phyloP scores from a whole-genome alignment of 2,888 invertebrate genomes.

The Acanthoscelides obtectus region DNA sequence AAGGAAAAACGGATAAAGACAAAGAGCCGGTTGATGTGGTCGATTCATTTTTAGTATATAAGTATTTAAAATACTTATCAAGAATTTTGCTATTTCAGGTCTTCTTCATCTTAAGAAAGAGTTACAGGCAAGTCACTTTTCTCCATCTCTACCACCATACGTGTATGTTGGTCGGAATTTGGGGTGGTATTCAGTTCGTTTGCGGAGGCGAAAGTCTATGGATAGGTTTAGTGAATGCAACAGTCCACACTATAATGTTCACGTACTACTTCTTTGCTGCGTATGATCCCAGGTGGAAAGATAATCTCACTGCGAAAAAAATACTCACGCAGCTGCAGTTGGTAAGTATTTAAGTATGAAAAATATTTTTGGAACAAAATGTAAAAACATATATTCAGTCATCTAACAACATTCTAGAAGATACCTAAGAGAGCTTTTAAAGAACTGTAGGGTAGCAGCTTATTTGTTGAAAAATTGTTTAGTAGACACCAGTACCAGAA shows the following conservation, averaged over 20 bases:
- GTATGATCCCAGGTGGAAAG: slow-evolving; percentile 60
- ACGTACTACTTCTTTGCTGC: slow-evolving; percentile 72
- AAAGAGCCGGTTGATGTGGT: too few relatives aligned
- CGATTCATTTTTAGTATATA: too few relatives aligned
- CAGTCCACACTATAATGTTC: slow-evolving; percentile 76
- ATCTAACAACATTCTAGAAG: too few relatives aligned
- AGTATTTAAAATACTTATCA: too few relatives aligned
- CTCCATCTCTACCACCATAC: slow-evolving; percentile 79
- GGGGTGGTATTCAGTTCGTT: slow-evolving; percentile 55
- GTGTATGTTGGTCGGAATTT: slow-evolving; percentile 67
- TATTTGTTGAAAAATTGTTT: too few relatives aligned
- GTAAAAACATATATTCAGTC: too few relatives aligned
- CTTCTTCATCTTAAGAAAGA: slow-evolving; percentile 75
- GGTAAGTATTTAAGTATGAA: slow-evolving; percentile 41
- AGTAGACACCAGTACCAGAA: too few relatives aligned
- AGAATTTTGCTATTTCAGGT: slow-evolving; percentile 51
- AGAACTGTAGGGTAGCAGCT: too few relatives aligned
- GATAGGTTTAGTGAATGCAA: slow-evolving; percentile 62
- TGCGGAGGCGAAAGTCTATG: slow-evolving; percentile 63
- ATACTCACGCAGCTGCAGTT: slow-evolving; percentile 76
- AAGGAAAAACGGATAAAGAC: too few relatives aligned
- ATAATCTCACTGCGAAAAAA: slow-evolving; percentile 75
- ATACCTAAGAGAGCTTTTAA: too few relatives aligned
- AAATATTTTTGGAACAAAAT: too few relatives aligned
- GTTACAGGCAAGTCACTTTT: slow-evolving; percentile 71